Base-by-base conservation (phyloP, 2,888 invertebrate genomes). In the Dexiosoma caninum region DNA sequence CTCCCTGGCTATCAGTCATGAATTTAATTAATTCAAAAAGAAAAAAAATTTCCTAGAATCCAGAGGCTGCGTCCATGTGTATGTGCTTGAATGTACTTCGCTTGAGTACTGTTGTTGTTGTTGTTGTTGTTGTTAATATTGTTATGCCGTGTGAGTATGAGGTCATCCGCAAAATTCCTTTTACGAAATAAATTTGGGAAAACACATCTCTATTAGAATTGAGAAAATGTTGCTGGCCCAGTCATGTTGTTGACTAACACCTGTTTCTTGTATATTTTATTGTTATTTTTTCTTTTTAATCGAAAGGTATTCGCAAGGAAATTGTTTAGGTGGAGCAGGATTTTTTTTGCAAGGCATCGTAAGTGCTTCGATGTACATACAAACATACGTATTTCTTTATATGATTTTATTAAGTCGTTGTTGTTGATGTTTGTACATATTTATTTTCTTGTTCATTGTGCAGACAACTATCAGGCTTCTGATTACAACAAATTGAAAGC, bases 391-490 rank as follows among this genome's bases (percentile, higher is more conserved):
- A 53, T 32, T 14, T 66, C 9, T 64, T 21, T 78, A 46, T 59
- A 30, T 64, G 32, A 64, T 64, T 77, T 62, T 37, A 70, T 59
- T 44, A 32, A 42, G 49, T 64, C 23, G 42, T 71, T 71, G 49
- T 59, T 71, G 70, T 42, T 70, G 12, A 21, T 77, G 23, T 10
- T 75, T 27, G 30, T n/a, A n/a, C 6, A 6, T 64, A 14, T 40
- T 59, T 44, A 32, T 72, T 37, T 42, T 59, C 59, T 49, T 75
- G 49, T 62, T 55, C 10, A 46, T 62, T 77, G 62, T 70, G 37
- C 55, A 49, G 64, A 70, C 64, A 59, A 64, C 77, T 57, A 53
- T 19, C 64, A 78, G 77, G 77, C 64, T 78, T 78, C 77, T 71
- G 57, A 57, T 78, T 71, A 71, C 77, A 78, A 64, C 69, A 77